Evolutionary conservation across 2,888 invertebrate species (phyloP).

Genomic region (Listrodromus nycthemerus): DNA sequence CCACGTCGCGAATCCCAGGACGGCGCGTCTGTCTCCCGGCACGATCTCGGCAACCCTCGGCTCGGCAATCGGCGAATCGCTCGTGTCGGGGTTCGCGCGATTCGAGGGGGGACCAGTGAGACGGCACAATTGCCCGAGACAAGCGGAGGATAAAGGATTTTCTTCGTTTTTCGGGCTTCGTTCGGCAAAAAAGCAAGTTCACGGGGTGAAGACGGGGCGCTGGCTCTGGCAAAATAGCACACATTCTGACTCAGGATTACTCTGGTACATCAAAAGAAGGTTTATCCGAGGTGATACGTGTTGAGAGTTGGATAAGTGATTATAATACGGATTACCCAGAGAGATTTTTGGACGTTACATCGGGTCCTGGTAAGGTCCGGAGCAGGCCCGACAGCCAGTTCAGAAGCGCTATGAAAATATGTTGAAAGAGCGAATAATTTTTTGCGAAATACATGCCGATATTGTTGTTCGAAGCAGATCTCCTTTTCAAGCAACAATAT

Average conservation of each 20-base stretch:
- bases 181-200: not conserved
- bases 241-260: not conserved
- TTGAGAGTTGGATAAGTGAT: too few relatives aligned
- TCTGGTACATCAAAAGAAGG: too few relatives aligned
- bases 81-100: slow-evolving; percentile 14
- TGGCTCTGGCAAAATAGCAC: not conserved
- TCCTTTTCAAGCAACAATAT: too few relatives aligned
- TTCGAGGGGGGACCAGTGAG: not conserved
- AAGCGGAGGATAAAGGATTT: slow-evolving; percentile 14
- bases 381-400: too few relatives aligned
- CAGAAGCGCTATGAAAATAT: too few relatives aligned
- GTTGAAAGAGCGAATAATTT: too few relatives aligned
- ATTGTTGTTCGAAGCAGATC: too few relatives aligned
- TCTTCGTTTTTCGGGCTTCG: not conserved
- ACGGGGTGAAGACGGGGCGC: not conserved
- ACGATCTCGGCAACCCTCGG: slow-evolving; percentile 47
- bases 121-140: not conserved
- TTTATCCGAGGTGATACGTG: too few relatives aligned
- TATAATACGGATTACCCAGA: too few relatives aligned
- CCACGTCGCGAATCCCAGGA: slow-evolving; percentile 44
- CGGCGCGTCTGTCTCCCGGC: slow-evolving; percentile 25
- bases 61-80: slow-evolving; percentile 28
- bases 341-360: too few relatives aligned
- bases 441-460: too few relatives aligned
- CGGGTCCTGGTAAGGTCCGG: too few relatives aligned